These are phyloP conservation scores for Acleris holmiana DNA, from an alignment of 2,888 invertebrate species.

Conservation along the genomic window DNA sequence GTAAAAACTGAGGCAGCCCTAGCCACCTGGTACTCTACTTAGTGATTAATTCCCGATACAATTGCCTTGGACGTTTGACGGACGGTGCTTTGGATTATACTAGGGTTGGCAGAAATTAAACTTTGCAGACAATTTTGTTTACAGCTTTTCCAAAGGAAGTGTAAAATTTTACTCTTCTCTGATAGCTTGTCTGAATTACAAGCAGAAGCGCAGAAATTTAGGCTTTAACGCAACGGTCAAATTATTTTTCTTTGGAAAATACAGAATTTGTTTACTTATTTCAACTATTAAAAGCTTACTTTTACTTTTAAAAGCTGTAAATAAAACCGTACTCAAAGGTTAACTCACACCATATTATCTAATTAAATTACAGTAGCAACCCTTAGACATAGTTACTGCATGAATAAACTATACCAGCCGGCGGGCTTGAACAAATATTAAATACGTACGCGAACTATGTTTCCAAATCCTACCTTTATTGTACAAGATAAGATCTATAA, in stretches of 20 bases:
- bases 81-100: constrained; percentile 40
- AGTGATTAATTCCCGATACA: constrained; percentile 46
- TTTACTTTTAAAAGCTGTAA: too few species aligned
- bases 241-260: too few species aligned
- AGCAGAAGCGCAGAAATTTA: too few species aligned
- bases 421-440: constrained; percentile 27
- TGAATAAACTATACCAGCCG: constrained; percentile 31
- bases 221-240: too few species aligned
- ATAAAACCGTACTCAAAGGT: too few species aligned
- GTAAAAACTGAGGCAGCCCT: constrained; percentile 18
- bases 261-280: too few species aligned
- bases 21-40: constrained; percentile 36
- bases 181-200: too few species aligned
- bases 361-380: constrained; percentile 3
- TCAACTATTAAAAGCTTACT: too few species aligned
- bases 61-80: constrained; percentile 46
- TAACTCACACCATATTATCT: too few species aligned
- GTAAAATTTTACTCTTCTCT: too few species aligned
- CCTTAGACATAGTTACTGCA: constrained; percentile 25
- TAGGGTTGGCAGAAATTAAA: constrained; percentile 24
- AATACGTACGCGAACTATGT: not conserved
- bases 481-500: not conserved
- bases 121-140: not conserved
- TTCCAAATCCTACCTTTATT: not conserved
- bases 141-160: too few species aligned